Percentiles rank a stretch among this genome's conserved stretches.
phyloP scores from a whole-genome alignment of 2,888 invertebrate species.

The Parnassius mnemosyne region DNA sequence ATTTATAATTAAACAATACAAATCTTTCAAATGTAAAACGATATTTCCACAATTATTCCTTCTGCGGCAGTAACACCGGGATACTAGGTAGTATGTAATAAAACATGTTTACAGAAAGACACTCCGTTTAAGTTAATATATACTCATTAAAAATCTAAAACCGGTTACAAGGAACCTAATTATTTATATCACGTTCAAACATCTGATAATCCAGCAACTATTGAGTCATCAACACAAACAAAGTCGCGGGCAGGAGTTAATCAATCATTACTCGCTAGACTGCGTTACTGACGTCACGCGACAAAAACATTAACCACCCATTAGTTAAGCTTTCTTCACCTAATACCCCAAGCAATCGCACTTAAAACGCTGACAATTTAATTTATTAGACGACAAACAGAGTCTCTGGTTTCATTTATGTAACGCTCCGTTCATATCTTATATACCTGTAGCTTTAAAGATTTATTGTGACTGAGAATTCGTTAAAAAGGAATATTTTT shows the following conservation, averaged over 20 bases:
- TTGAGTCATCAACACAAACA: slow-evolving; percentile 18
- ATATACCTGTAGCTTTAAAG: no score
- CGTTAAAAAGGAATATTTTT: no score
- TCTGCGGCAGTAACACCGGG: no score
- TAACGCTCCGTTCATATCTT: no score
- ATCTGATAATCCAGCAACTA: not conserved
- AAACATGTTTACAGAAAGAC: no score
- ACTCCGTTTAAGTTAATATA: no score
- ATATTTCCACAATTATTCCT: no score
- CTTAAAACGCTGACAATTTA: slow-evolving; percentile 15
- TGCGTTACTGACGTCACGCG: slow-evolving; percentile 26
- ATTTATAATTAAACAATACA: no score
- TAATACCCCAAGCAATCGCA: slow-evolving; percentile 18
- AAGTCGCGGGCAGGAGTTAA: slow-evolving; percentile 9
- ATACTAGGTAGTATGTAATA: no score
- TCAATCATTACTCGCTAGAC: slow-evolving; percentile 19
- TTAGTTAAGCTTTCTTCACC: slow-evolving; percentile 24
- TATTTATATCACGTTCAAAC: not conserved
- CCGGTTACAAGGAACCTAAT: slow-evolving; percentile 5
- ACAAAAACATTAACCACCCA: slow-evolving; percentile 29
- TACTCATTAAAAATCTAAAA: slow-evolving; percentile 2
- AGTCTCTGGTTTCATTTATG: not conserved
- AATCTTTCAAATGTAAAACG: no score
- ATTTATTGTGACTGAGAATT: no score
- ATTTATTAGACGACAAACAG: slow-evolving; percentile 16